phyloP scores from a whole-genome alignment of 2,888 invertebrate species.

The Auanema sp. region DNA sequence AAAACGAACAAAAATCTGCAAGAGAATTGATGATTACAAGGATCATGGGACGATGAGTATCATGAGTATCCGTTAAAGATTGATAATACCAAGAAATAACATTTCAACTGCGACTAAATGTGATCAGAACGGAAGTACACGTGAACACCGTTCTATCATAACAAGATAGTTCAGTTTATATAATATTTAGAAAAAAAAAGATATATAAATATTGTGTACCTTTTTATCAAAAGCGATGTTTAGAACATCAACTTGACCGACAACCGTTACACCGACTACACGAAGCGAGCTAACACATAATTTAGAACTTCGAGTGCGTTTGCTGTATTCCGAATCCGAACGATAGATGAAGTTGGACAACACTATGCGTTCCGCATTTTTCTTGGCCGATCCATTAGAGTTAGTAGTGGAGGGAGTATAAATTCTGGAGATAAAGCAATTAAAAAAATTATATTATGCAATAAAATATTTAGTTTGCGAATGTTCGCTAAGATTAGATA shows the following conservation, averaged over 20 bases:
- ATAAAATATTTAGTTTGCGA: no score
- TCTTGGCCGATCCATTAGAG: neutral
- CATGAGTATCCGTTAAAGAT: no score
- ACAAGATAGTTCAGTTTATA: no score
- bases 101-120: no score
- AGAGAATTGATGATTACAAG: no score
- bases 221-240: conserved; percentile 39
- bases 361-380: conserved; percentile 21
- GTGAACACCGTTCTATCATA: no score
- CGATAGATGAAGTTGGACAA: conserved; percentile 36
- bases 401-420: neutral
- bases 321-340: conserved; percentile 30
- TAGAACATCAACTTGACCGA: conserved; percentile 41
- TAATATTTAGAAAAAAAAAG: neutral
- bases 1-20: conserved; percentile 32
- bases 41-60: no score
- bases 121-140: no score
- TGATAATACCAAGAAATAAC: no score
- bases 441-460: no score
- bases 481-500: no score
- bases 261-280: conserved; percentile 24
- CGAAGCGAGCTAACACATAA: conserved; percentile 35
- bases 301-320: conserved; percentile 16
- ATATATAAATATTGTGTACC: conserved; percentile 12
- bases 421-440: neutral